These are phyloP conservation scores for Ophraella communa DNA, from an alignment of 2,888 invertebrate species.

Conservation along the genomic window DNA sequence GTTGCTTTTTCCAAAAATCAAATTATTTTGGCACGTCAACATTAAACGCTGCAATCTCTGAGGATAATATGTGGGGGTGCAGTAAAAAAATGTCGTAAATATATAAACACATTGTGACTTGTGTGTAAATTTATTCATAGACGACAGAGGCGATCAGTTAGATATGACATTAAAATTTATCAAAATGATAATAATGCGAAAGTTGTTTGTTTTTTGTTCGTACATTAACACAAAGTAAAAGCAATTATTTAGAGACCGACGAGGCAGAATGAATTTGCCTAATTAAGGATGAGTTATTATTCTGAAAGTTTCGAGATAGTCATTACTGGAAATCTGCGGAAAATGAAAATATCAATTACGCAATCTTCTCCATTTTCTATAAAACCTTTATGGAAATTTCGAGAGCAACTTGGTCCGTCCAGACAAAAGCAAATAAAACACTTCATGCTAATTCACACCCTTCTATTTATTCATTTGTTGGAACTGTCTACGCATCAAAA, in stretches of 20 bases:
- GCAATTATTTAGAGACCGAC: constrained; percentile 16
- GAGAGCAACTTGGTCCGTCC: constrained; percentile 17
- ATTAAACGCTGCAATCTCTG: no score
- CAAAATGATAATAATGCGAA: no score
- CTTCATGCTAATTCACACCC: constrained; percentile 12
- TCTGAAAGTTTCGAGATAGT: constrained; percentile 21
- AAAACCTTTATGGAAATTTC: constrained; percentile 28
- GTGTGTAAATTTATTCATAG: no score
- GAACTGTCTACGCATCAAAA: neutral
- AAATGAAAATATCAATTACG: constrained; percentile 33
- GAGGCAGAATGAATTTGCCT: constrained; percentile 26
- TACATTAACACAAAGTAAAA: constrained; percentile 2
- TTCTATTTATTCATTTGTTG: constrained; percentile 1
- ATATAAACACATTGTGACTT: no score
- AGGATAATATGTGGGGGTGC: no score
- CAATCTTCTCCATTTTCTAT: constrained; percentile 24
- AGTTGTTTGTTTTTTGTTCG: neutral
- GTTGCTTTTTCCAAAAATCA: no score
- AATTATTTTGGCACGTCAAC: no score
- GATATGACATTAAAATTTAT: no score
- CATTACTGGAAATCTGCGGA: constrained; percentile 24
- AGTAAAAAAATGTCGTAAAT: no score
- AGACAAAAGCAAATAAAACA: constrained; percentile 27
- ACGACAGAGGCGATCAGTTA: no score
- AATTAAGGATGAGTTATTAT: constrained; percentile 32